These are phyloP conservation scores for Tiaroga cobitis DNA, from an alignment of 2,797 vertebrate species.

Conservation along the genomic window DNA sequence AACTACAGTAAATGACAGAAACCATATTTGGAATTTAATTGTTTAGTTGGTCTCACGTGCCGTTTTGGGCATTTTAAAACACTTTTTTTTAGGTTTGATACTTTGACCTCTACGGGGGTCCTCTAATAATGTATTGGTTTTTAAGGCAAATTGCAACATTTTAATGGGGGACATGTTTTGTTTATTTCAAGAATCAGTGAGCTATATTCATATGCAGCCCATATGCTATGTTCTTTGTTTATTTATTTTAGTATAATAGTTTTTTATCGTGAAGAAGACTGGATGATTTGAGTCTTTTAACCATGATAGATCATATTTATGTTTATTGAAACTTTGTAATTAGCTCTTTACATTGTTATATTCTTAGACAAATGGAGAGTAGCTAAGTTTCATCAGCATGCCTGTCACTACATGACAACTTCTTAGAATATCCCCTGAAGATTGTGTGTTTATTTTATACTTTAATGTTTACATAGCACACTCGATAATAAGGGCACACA, in stretches of 20 bases:
- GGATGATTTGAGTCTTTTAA: neutral
- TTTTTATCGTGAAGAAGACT: neutral
- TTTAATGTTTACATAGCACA: slow-evolving; percentile 10
- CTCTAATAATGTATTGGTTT: too few species aligned
- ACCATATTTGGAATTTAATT: too few species aligned
- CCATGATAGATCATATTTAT: neutral
- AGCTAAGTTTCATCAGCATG: neutral
- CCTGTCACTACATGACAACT: neutral
- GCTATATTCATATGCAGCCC: neutral
- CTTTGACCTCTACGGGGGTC: too few species aligned
- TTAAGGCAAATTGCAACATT: too few species aligned
- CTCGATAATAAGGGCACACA: neutral
- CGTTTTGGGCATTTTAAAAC: too few species aligned
- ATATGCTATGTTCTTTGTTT: neutral
- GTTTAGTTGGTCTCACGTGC: too few species aligned
- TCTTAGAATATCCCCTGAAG: neutral
- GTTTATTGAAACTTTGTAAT: neutral
- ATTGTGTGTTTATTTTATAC: neutral
- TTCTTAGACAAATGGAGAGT: neutral
- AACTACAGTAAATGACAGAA: too few species aligned
- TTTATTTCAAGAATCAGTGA: too few species aligned
- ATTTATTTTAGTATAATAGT: neutral
- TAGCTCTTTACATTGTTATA: neutral
- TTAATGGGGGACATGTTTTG: too few species aligned
- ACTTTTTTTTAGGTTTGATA: too few species aligned